Base-by-base conservation (phyloP, 2,113 vertebrate genomes). In the Progne subis region DNA sequence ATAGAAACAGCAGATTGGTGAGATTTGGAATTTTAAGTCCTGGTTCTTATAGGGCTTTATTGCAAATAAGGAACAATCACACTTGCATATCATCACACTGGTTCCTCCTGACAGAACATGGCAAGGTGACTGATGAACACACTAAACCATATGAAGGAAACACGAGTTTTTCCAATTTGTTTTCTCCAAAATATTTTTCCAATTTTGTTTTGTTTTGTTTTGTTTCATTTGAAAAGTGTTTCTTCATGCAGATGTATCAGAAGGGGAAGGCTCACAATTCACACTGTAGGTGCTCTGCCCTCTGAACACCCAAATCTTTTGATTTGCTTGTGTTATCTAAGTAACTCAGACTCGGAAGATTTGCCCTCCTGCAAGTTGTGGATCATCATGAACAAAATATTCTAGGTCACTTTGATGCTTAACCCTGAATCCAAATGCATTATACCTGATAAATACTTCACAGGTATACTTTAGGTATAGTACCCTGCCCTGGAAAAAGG, bases 241-340 rank as follows among this genome's bases (percentile, higher is more conserved):
- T 71, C 47, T 41, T 63, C 43, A 49, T 26, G 44, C 75, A 79
- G 9, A 63, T 79, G 46, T 90, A 41, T 44, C 43, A 70, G 69
- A 81, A 56, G 21, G 3, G 14, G 9, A 49, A 47, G 0, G 3
- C 5, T 3, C 34, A 60, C 18, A 18, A 5, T 47, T 37, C 39
- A n/a, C 0, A 0, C 3, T 78, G 8, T 12, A 28, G 59, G 21
- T 29, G 18, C 29, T 74, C 49, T 76, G 39, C 19, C 13, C 34
- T 49, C 68, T 70, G n/a, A 86, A 61, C 3, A n/a, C 6, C 12
- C 59, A 64, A 32, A 21, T 1, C 13, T 44, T 44, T 44, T 46
- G 49, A 57, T 69, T 70, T 81, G 41, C 1, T 31, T 75, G 23
- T 44, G 24, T 46, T 77, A 60, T 31, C 14, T 31, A 44, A 57